Conservation (phyloP, 2,888 invertebrate species). For the Athalia cordata region DNA sequence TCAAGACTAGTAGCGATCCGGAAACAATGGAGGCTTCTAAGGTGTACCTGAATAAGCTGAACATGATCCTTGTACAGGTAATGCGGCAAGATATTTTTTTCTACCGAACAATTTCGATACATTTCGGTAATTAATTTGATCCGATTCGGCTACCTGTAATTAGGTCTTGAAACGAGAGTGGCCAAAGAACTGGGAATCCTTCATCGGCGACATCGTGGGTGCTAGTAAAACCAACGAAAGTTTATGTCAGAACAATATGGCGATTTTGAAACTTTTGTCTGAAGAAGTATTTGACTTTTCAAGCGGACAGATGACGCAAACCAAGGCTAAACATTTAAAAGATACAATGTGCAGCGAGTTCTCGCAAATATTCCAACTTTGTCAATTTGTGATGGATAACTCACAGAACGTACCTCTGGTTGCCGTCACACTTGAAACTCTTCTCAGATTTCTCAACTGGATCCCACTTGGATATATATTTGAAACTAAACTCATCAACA, state of each 20-base stretch:
- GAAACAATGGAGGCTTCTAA: slow-evolving; percentile 92
- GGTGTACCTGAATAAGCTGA: slow-evolving; percentile 97
- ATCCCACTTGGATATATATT: slow-evolving; percentile 99
- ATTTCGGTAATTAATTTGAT: too few relatives aligned
- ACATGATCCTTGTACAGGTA: slow-evolving; percentile 98
- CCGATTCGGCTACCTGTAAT: background rate
- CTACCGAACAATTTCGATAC: too few relatives aligned
- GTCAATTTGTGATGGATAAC: slow-evolving; percentile 98
- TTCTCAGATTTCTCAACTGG: slow-evolving; percentile 98
- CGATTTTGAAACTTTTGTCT: slow-evolving; percentile 95
- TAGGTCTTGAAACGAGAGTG: slow-evolving; percentile 98
- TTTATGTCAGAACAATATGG: slow-evolving; percentile 99
- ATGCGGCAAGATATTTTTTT: slow-evolving; percentile 46
- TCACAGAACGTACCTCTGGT: slow-evolving; percentile 98
- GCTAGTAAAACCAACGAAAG: slow-evolving; percentile 99
- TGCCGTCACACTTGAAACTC: slow-evolving; percentile 95
- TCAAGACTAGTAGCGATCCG: slow-evolving; percentile 97
- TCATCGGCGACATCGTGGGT: slow-evolving; percentile 99
- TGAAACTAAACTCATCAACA: slow-evolving; percentile 97
- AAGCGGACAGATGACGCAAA: slow-evolving; percentile 97
- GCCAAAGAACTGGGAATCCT: slow-evolving; percentile 99
- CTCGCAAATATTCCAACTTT: slow-evolving; percentile 97
- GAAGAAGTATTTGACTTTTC: slow-evolving; percentile 99
- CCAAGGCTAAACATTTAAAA: slow-evolving; percentile 98
- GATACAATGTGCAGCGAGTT: slow-evolving; percentile 99